Percentiles rank a stretch among this genome's conserved stretches.
Conservation (phyloP, 1,140 invertebrate species). For the Drosophila mauritiana region DNA sequence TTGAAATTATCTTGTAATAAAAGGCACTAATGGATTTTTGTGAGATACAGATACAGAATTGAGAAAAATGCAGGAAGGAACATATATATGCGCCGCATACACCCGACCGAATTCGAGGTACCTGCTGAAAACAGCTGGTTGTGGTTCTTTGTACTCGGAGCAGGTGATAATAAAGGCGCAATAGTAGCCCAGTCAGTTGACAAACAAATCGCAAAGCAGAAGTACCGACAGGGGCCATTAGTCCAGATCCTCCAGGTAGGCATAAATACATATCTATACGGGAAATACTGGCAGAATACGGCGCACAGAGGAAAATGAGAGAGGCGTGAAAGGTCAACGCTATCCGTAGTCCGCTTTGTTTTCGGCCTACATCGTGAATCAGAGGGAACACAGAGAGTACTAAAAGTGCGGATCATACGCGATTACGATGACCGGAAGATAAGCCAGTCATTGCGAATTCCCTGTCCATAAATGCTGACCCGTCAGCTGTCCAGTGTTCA, state of each 20-base stretch:
- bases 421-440: slow-evolving; percentile 6
- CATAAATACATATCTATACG: slow-evolving; percentile 13
- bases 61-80: too few relatives aligned
- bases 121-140: slow-evolving; percentile 36
- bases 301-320: not conserved
- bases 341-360: slow-evolving; percentile 15
- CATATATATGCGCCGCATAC: not conserved
- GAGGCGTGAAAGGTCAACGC: slow-evolving; percentile 14
- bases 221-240: slow-evolving; percentile 16
- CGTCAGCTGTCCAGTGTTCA: not conserved
- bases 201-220: slow-evolving; percentile 36
- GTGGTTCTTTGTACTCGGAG: slow-evolving; percentile 23
- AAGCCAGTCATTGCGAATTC: not conserved
- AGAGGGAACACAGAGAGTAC: too few relatives aligned
- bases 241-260: slow-evolving; percentile 21
- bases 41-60: not conserved
- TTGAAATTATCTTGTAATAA: not conserved
- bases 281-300: slow-evolving; percentile 12
- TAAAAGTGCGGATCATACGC: not conserved
- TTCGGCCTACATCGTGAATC: not conserved
- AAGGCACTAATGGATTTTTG: not conserved
- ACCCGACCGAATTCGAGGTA: slow-evolving; percentile 3
- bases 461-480: slow-evolving; percentile 4
- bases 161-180: slow-evolving; percentile 31
- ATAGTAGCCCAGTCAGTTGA: slow-evolving; percentile 39